Conservation (phyloP, 2,113 vertebrate genomes). For the Halcyon malimbica region DNA sequence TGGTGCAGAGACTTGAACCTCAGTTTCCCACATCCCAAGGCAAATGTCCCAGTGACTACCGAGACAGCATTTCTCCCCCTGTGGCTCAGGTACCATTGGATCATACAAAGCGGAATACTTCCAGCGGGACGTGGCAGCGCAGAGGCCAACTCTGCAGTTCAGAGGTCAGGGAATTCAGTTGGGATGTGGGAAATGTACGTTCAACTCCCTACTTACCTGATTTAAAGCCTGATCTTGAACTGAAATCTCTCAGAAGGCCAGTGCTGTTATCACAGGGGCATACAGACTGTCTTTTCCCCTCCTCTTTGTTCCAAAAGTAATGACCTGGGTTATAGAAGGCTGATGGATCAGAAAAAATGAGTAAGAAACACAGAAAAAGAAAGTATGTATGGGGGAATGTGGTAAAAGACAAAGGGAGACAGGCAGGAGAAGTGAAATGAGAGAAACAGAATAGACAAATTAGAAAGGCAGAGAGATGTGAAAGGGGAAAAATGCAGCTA, state of each 20-base stretch:
- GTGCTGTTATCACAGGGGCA: slow-evolving; percentile 53
- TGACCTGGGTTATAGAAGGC: slow-evolving; percentile 54
- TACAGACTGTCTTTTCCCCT: slow-evolving; percentile 63
- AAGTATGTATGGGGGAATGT: neutral
- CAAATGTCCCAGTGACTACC: neutral
- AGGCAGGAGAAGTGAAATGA: slow-evolving; percentile 11
- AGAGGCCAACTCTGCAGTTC: neutral
- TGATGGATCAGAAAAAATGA: slow-evolving; percentile 52
- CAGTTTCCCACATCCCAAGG: slow-evolving; percentile 63
- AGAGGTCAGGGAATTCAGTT: slow-evolving; percentile 4
- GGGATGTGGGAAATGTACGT: slow-evolving; percentile 57
- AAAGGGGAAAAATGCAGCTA: slow-evolving; percentile 33
- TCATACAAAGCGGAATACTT: neutral
- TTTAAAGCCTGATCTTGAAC: slow-evolving; percentile 64
- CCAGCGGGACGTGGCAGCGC: neutral
- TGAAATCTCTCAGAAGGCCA: slow-evolving; percentile 55
- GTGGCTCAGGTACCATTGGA: neutral
- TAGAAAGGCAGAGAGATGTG: slow-evolving; percentile 55
- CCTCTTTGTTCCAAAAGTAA: slow-evolving; percentile 63
- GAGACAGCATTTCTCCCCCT: neutral
- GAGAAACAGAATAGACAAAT: slow-evolving; percentile 53
- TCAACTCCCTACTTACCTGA: slow-evolving; percentile 67
- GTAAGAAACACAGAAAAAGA: slow-evolving; percentile 30
- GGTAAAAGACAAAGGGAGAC: neutral
- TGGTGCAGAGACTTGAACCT: slow-evolving; percentile 50